Evolutionary conservation across 2,888 invertebrate genomes (phyloP), one percentile per base, ranked within the genome.

Genomic region (Phalera bucephala): DNA sequence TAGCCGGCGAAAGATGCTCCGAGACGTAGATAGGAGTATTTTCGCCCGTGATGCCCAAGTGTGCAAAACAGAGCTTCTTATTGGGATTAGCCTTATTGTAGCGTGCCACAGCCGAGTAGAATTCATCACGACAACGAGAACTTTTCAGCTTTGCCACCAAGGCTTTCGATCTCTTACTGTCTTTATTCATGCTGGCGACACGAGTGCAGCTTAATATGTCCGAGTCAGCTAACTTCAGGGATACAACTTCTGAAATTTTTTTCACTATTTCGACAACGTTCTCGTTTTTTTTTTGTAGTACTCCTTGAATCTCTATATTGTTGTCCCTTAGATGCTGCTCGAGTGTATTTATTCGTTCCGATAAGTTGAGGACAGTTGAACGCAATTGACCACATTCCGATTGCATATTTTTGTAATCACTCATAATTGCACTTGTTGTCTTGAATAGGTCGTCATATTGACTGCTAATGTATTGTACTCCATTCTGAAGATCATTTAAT

Each of bases 311-410:
- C 13, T 37, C 37, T 3, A 37, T 4, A 12, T 37, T 37, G 8
- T 29, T 23, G 8, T 37, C 37, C 1, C 37, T 27, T 11, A 32
- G 10, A 29, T 37, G 37, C 22, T 37, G 37, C 17, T 37, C 37
- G 1, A 32, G 12, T 7, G 23, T 37, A 9, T 22, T 33, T 2
- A 37, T n/a, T 3, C 32, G 22, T 2, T 32, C 28, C 6, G 27
- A 33, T 7, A 33, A 10, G 9, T 12, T 26, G 3, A 20, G 3
- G n/a, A 27, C 13, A 10, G 26, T 33, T 1, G 12, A n/a, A 9
- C 26, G 25, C 1, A 33, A 8, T 8, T 6, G 7, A n/a, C 8
- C 12, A 13, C 26, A 19, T 10, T 33, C 27, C 9, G 25, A 26
- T 3, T 11, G 8, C 12, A 27, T 17, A 3, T 9, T 8, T 12